phyloP scores from a whole-genome alignment of 2,888 invertebrate species.

The Archaeoteleia sp. region DNA sequence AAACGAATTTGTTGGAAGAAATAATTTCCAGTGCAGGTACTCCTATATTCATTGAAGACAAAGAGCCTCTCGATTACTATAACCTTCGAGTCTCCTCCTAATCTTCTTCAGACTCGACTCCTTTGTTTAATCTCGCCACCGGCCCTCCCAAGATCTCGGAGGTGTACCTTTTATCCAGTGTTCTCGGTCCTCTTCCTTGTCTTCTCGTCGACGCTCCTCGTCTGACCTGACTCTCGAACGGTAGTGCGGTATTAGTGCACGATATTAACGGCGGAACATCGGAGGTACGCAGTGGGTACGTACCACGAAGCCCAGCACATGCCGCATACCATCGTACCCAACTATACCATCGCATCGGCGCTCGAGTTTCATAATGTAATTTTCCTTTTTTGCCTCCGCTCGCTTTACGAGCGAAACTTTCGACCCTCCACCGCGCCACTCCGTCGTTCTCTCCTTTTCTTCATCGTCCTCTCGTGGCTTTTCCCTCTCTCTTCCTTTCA shows the following conservation, averaged over 20 bases:
- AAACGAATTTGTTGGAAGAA: neutral
- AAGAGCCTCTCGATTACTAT: constrained; percentile 39
- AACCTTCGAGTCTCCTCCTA: constrained; percentile 43
- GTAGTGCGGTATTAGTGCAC: constrained; percentile 56
- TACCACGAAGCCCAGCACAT: constrained; percentile 52
- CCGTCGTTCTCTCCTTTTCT: constrained; percentile 25
- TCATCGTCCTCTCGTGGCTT: neutral
- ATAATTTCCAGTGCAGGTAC: constrained; percentile 25
- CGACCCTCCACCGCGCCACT: constrained; percentile 57
- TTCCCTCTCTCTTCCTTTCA: constrained; percentile 37
- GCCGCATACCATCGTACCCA: constrained; percentile 42
- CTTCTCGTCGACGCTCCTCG: constrained; percentile 9
- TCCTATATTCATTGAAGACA: constrained; percentile 42
- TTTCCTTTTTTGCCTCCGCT: constrained; percentile 66
- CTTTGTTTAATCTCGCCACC: constrained; percentile 64
- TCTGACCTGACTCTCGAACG: constrained; percentile 51
- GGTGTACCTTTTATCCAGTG: constrained; percentile 49
- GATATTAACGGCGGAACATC: constrained; percentile 56
- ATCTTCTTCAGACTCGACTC: constrained; percentile 51
- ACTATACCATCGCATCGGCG: constrained; percentile 53
- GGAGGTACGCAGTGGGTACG: constrained; percentile 47
- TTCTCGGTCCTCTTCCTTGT: constrained; percentile 45
- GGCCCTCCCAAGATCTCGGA: constrained; percentile 43
- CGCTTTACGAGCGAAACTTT: constrained; percentile 72
- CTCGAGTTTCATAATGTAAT: constrained; percentile 73